phyloP scores from a whole-genome alignment of 35 echinoderm and acorn worm species.

The Apostichopus parvimensis region DNA sequence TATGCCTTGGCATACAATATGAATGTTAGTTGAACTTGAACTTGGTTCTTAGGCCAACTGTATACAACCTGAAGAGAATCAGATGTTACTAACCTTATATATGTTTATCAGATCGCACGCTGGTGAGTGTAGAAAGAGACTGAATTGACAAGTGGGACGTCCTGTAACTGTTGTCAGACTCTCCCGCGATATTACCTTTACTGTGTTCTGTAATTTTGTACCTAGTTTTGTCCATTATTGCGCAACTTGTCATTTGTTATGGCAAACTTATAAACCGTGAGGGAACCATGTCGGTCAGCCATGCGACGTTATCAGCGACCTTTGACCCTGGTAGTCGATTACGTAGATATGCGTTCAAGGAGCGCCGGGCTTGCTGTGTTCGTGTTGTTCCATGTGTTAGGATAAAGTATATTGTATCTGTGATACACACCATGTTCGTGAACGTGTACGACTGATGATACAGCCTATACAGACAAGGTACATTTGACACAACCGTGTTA shows the following conservation, averaged over 20 bases:
- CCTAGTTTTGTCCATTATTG: background rate
- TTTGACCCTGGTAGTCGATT: background rate
- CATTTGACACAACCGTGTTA: background rate
- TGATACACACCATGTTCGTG: background rate
- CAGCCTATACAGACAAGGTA: background rate
- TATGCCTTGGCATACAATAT: too few relatives aligned
- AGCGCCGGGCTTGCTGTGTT: conserved; percentile 23
- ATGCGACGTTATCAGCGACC: background rate
- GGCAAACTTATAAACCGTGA: background rate
- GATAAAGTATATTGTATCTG: background rate
- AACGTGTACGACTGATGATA: background rate
- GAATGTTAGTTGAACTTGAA: too few relatives aligned
- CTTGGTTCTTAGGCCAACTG: too few relatives aligned
- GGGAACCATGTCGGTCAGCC: background rate
- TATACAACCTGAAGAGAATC: too few relatives aligned
- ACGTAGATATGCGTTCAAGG: background rate
- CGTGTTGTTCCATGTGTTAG: background rate
- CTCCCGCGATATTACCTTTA: too few relatives aligned
- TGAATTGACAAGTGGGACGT: too few relatives aligned
- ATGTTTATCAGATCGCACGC: too few relatives aligned
- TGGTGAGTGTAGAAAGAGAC: too few relatives aligned
- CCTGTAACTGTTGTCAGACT: too few relatives aligned
- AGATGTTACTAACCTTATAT: too few relatives aligned
- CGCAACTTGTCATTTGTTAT: background rate
- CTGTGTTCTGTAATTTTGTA: too few relatives aligned